Evolutionary conservation across 1,140 invertebrate genomes (phyloP), one percentile per base, ranked within the genome.

Genomic region (Microplitis demolitor): DNA sequence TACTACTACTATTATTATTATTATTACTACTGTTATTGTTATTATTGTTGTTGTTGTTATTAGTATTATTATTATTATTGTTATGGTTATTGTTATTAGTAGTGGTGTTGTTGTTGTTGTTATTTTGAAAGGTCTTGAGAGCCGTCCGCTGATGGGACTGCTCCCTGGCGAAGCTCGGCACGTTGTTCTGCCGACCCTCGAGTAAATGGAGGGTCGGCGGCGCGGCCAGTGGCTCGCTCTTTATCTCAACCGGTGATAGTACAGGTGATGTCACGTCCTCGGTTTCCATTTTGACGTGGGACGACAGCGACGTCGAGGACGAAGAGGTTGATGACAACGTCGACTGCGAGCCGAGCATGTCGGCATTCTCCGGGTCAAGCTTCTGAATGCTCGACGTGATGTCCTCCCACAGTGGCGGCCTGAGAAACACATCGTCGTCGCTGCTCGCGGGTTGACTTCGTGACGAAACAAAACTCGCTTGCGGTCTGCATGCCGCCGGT

Each of bases 321-420:
- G 56, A 45, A 4, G 56, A 45, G 11, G 8, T 3, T 8, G 39
- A 6, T 6, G 39, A 45, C 6, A 45, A 11, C 24, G 56, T 69
- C 11, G 56, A 85, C 78, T 83, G 89, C 66, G 83, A 83, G 51
- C 90, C 92, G 74, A 95, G 87, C 93, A 96, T 94, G 81, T 94
- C 93, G n/a, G 94, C 93, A 82, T 95, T 95, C 82, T 95, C 94
- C 13, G 94, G 94, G 82, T 96, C 94, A 75, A 95, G 92, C 83
- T 95, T 95, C 78, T 94, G 92, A 82, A 96, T 95, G 77, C 93
- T 95, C 80, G 93, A 94, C 60, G 94, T 92, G 82, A 96, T 95
- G 87, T 96, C 94, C 84, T 96, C 94, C 94, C 95, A 96, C 5
- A 95, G 88, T 13, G 92, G 92, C 8, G 94, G 94, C 78, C 93